phyloP scores from a whole-genome alignment of 2,113 vertebrate species.

The Upupa epops region DNA sequence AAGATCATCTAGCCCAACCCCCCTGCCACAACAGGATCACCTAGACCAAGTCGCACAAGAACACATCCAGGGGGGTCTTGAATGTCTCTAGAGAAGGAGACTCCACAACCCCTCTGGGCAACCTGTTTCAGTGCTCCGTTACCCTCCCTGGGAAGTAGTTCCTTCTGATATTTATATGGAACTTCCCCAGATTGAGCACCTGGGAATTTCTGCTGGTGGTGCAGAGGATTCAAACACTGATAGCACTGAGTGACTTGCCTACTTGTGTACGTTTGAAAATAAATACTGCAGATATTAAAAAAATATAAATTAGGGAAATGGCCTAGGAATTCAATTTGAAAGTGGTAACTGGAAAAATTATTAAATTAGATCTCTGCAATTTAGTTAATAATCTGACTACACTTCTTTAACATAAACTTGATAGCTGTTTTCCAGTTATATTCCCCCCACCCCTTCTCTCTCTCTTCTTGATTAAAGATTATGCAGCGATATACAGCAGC shows the following conservation, averaged over 20 bases:
- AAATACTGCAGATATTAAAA: background rate
- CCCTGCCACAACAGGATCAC: too few species aligned
- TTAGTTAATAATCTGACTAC: constrained; percentile 36
- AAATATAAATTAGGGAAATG: background rate
- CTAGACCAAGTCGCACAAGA: too few species aligned
- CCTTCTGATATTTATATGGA: too few species aligned
- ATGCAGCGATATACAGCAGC: constrained; percentile 16
- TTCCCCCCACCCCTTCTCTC: background rate
- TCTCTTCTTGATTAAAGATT: constrained; percentile 58
- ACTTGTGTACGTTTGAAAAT: background rate
- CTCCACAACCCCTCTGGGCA: too few species aligned
- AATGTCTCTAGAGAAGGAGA: too few species aligned
- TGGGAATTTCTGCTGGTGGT: background rate
- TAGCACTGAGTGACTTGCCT: background rate
- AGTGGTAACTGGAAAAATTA: constrained; percentile 9
- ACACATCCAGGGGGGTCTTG: too few species aligned
- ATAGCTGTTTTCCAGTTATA: constrained; percentile 21
- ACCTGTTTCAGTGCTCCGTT: too few species aligned
- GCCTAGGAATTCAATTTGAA: background rate
- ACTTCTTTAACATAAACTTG: constrained; percentile 24
- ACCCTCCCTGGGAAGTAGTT: too few species aligned
- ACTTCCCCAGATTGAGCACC: background rate
- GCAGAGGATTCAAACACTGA: background rate
- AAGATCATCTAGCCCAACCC: too few species aligned
- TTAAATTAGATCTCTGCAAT: constrained; percentile 44